A percentile compares a stretch with the other conserved stretches of the same genome.
These are phyloP conservation scores for Acipenser ruthenus DNA, from an alignment of 2,797 vertebrate species.

Conservation along the genomic window DNA sequence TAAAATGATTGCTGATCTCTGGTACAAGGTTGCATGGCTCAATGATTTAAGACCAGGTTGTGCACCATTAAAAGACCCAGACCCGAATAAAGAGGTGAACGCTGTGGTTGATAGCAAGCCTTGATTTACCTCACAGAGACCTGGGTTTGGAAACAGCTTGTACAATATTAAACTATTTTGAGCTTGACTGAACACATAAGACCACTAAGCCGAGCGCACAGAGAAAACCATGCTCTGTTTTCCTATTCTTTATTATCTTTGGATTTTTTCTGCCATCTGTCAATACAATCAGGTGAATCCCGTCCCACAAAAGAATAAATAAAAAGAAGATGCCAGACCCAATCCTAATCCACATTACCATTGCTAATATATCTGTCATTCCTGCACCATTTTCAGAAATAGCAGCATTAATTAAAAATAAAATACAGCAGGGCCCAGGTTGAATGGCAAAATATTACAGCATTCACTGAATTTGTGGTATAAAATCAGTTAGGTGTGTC, in stretches of 20 bases:
- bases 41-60: background rate
- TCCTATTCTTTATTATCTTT: constrained; percentile 4
- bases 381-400: background rate
- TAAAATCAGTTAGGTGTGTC: too few species aligned
- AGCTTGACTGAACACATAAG: background rate
- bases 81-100: constrained; percentile 13
- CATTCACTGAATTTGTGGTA: too few species aligned
- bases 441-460: too few species aligned
- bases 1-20: background rate
- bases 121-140: background rate
- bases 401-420: too few species aligned
- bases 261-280: constrained; percentile 8
- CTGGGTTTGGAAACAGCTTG: background rate
- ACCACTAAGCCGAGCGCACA: background rate
- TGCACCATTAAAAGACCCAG: background rate
- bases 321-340: background rate
- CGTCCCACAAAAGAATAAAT: background rate
- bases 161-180: background rate
- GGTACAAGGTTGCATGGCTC: background rate
- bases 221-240: constrained; percentile 1
- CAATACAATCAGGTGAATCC: constrained; percentile 3
- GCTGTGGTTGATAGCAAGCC: constrained; percentile 10
- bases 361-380: background rate
- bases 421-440: too few species aligned
- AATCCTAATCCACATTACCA: background rate